Percentiles rank a stretch among this genome's conserved stretches.
phyloP scores from a whole-genome alignment of 2,888 invertebrate species.

The Heliconius aoede region DNA sequence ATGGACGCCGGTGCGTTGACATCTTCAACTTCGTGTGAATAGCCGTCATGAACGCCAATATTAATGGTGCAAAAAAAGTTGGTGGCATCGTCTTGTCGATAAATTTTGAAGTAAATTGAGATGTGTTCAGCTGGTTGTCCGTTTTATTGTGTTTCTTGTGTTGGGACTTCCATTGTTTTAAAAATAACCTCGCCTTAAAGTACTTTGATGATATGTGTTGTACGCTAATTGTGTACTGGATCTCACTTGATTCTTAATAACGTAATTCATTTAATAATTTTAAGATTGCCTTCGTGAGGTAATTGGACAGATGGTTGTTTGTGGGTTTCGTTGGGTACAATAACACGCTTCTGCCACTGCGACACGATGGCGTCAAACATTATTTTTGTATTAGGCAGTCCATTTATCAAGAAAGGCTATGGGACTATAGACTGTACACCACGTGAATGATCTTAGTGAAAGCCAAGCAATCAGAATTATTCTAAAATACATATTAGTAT shows the following conservation, averaged over 20 bases:
- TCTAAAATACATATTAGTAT: no score
- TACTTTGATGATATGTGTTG: background rate
- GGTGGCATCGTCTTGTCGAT: constrained; percentile 24
- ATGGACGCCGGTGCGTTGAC: constrained; percentile 52
- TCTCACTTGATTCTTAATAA: background rate
- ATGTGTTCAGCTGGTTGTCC: background rate
- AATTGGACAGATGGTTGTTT: background rate
- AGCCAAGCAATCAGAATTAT: no score
- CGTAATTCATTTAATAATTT: background rate
- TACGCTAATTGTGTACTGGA: background rate
- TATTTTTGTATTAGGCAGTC: no score
- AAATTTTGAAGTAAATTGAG: constrained; percentile 21
- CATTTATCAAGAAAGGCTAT: no score
- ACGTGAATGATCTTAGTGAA: no score
- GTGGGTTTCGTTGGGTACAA: no score
- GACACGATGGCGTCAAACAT: no score
- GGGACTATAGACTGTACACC: no score
- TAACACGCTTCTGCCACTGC: no score
- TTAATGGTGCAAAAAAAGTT: constrained; percentile 51
- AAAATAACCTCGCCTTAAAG: background rate
- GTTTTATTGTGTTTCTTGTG: background rate
- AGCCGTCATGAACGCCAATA: constrained; percentile 49
- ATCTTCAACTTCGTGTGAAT: constrained; percentile 51
- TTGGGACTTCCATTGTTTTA: background rate
- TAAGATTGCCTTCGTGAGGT: background rate